A percentile compares a stretch with the other conserved stretches of the same genome.
phyloP scores from a whole-genome alignment of 2,113 vertebrate species.

The Spilogale gracilis region DNA sequence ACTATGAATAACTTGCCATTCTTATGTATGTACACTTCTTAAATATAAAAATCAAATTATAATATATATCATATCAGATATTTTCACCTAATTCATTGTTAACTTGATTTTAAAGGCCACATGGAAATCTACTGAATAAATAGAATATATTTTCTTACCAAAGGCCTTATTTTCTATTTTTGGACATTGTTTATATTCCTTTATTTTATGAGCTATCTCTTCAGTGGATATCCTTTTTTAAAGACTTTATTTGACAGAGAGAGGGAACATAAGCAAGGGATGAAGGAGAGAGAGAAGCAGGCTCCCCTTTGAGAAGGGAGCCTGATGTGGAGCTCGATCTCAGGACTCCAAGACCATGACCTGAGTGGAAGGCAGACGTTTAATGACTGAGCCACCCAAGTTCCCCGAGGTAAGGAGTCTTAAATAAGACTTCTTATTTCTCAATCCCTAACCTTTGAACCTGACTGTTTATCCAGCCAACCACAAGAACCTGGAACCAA shows the following conservation, averaged over 20 bases:
- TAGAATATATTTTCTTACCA: not conserved
- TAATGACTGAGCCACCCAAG: no score
- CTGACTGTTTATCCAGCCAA: not conserved
- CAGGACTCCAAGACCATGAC: no score
- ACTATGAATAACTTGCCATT: not conserved
- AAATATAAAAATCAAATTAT: not conserved
- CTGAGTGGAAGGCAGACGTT: no score
- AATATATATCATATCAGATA: not conserved
- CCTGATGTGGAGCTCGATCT: no score
- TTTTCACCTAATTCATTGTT: not conserved
- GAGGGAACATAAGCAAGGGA: no score
- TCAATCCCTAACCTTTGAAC: not conserved
- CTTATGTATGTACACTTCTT: not conserved
- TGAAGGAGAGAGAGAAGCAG: no score
- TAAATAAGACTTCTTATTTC: not conserved
- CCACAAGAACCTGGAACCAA: not conserved
- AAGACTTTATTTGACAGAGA: no score
- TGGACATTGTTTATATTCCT: not conserved
- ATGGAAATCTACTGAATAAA: not conserved
- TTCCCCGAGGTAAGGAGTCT: not conserved
- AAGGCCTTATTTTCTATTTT: not conserved
- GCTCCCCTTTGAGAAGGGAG: no score
- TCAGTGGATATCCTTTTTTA: no score
- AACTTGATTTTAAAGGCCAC: not conserved
- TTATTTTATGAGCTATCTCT: not conserved